Base-by-base conservation (phyloP, 2,113 vertebrate genomes). In the Myrmecophaga tridactyla region DNA sequence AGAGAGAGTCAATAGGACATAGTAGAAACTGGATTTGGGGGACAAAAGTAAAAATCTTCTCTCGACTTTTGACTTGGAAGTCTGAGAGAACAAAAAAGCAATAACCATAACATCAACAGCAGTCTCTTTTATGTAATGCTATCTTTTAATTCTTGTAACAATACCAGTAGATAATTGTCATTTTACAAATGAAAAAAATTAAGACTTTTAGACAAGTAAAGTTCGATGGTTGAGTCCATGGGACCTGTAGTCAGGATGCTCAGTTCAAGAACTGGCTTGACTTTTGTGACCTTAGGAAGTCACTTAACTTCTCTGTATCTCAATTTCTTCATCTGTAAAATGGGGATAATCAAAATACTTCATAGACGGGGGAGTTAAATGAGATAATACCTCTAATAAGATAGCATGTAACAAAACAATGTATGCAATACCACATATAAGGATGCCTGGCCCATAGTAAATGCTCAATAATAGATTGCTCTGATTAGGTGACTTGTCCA, bases 121-220 rank as follows among this genome's bases (percentile, higher is more conserved):
- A 48, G 60, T 36, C 34, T 21, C 15, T 69, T 86, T 81, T 69
- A n/a, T 63, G 36, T 43, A 82, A 86, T 76, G 31, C 7, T 70
- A 51, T 23, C 0, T 92, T 84, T 92, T 17, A 90, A 34, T 90
- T 92, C 58, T 46, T 97, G 0, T 56, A 48, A 76, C 62, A 75
- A 14, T 80, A 56, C 21, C 53, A 56, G 20, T 56, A 21, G 53
- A 10, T 88, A 48, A n/a, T 90, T 92, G 77, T 23, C 29, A 6
- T 62, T 92, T 89, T 36, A 60, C n/a, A 76, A 21, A 81, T 62
- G 63, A 86, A 34, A 75, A n/a, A 95, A 92, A 92, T 87, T 4
- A 62, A 67, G 86, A 86, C 21, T 82, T 20, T 25, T 29, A 72
- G 34, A 8, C 18, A 62, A 58, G 36, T 58, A 72, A 23, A 83